Conservation (phyloP, 2,113 vertebrate genomes). For the Hypanus sabinus region DNA sequence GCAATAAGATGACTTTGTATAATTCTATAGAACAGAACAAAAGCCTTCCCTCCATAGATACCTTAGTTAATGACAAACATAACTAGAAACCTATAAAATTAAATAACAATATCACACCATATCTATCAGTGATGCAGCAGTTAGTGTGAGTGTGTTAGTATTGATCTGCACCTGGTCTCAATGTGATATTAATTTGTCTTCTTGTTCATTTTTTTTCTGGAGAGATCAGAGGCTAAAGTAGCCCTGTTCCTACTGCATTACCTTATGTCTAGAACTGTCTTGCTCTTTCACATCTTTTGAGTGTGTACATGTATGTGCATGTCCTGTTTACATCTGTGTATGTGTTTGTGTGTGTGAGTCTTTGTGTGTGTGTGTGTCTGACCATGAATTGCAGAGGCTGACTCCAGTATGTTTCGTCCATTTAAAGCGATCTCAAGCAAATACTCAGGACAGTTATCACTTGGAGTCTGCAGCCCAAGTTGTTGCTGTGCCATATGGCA, state of each 20-base stretch:
- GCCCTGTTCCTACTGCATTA: conserved; percentile 45
- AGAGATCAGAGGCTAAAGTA: conserved; percentile 41
- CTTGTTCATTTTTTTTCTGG: conserved; percentile 37
- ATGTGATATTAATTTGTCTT: background rate
- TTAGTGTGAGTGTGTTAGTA: background rate
- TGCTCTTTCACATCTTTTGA: conserved; percentile 36
- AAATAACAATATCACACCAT: background rate
- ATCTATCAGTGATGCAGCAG: background rate
- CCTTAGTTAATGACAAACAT: background rate
- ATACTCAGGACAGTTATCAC: conserved; percentile 52
- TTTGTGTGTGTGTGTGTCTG: background rate
- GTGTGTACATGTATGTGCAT: background rate
- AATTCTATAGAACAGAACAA: background rate
- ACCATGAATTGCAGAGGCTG: conserved; percentile 56
- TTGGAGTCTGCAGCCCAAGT: conserved; percentile 49
- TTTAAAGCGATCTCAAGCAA: conserved; percentile 52
- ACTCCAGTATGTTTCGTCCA: conserved; percentile 47
- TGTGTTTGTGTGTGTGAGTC: background rate
- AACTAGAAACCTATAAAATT: background rate
- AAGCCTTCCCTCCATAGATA: background rate
- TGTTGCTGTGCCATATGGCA: conserved; percentile 54
- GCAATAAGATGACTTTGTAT: too few species aligned
- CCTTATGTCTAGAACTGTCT: conserved; percentile 51
- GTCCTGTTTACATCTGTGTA: background rate
- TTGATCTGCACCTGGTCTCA: background rate